Conservation (phyloP, 2,888 invertebrate genomes). For the Gasteruption jaculator region DNA sequence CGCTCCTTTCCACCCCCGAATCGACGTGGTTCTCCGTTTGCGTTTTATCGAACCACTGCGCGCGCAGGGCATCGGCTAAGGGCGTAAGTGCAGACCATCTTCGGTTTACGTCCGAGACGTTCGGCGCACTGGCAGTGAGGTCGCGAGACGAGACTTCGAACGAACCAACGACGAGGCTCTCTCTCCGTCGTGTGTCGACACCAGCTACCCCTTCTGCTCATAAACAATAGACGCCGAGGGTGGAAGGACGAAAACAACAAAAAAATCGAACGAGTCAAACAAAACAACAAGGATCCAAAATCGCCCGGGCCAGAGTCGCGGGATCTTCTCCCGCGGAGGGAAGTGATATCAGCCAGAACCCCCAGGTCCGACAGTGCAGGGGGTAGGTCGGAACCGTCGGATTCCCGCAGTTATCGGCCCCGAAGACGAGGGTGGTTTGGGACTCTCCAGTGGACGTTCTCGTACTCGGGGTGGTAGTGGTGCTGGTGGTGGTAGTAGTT, state of each 20-base stretch:
- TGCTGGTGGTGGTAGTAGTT: conserved; percentile 22
- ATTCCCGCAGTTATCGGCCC: not conserved
- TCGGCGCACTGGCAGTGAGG: conserved; percentile 32
- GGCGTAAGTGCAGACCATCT: conserved; percentile 42
- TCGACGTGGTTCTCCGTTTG: conserved; percentile 41
- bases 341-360: not conserved
- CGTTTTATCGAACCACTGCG: conserved; percentile 52
- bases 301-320: not conserved
- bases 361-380: not conserved
- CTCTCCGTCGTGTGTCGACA: too few species aligned
- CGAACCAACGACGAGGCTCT: conserved; percentile 20
- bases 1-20: conserved; percentile 31
- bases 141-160: conserved; percentile 33
- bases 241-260: conserved; percentile 23
- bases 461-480: conserved; percentile 26
- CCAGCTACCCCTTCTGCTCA: too few species aligned
- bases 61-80: conserved; percentile 43
- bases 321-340: not conserved
- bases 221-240: too few species aligned
- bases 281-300: too few species aligned
- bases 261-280: too few species aligned
- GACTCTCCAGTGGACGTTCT: too few species aligned
- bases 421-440: not conserved
- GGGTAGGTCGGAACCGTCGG: not conserved
- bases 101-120: conserved; percentile 34